Percentiles rank a stretch among this genome's conserved stretches.
Evolutionary conservation across 2,888 invertebrate species (phyloP).

Genomic region (Pristionchus mayeri): DNA sequence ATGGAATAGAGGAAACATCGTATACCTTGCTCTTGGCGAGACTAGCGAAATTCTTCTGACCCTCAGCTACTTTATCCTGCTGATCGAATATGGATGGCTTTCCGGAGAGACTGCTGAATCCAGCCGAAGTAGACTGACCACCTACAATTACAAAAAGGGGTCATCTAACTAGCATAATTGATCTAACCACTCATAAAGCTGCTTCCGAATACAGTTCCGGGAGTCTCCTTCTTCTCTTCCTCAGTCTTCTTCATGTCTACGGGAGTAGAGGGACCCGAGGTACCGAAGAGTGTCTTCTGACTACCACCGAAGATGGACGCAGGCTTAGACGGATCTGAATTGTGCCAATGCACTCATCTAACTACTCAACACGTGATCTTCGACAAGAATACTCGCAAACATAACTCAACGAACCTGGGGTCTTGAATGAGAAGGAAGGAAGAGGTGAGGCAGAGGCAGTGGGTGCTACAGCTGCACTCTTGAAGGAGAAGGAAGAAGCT

Average conservation of each 20-base stretch:
- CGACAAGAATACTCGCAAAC: not conserved
- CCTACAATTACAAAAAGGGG: not conserved
- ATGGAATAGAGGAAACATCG: not conserved
- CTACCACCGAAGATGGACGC: constrained; percentile 45
- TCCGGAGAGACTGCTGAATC: constrained; percentile 11
- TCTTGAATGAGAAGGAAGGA: constrained; percentile 49
- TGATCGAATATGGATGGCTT: constrained; percentile 44
- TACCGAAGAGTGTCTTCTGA: constrained; percentile 48
- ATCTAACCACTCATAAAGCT: constrained; percentile 19
- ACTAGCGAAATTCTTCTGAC: constrained; percentile 57
- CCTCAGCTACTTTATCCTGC: constrained; percentile 55
- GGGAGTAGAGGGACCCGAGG: constrained; percentile 50
- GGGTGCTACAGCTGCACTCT: constrained; percentile 36
- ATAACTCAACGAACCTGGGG: constrained; percentile 1
- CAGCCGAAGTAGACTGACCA: not conserved
- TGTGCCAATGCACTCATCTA: no score
- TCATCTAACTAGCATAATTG: not conserved
- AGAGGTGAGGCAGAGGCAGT: constrained; percentile 24
- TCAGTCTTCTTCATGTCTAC: constrained; percentile 51
- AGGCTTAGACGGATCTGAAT: constrained; percentile 34
- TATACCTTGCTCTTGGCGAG: constrained; percentile 57
- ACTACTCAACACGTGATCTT: no score
- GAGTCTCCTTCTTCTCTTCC: constrained; percentile 51
- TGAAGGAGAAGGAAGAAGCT: constrained; percentile 44
- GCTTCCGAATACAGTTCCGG: constrained; percentile 39